Evolutionary conservation across 2,797 vertebrate species (phyloP).

Genomic region (Malurus leucopterus): DNA sequence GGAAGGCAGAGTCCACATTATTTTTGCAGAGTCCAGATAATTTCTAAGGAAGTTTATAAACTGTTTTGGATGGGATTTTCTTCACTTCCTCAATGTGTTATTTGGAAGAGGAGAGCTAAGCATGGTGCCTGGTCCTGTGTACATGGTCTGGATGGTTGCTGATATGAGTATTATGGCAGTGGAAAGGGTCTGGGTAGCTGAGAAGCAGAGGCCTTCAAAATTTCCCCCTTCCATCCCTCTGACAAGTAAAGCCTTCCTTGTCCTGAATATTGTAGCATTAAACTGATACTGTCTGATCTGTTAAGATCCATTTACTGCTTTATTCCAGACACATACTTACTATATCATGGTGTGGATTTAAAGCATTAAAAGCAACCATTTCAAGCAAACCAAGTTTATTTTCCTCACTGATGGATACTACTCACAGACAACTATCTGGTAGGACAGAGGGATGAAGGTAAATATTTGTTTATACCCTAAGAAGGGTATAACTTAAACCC

Average conservation of each 20-base stretch:
- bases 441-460: not conserved
- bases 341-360: not conserved
- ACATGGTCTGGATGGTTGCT: rapidly evolving
- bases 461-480: not conserved
- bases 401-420: not conserved
- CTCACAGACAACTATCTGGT: not conserved
- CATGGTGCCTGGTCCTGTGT: not conserved
- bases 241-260: not conserved
- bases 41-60: not conserved
- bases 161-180: not conserved
- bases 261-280: not conserved
- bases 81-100: not conserved
- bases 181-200: not conserved
- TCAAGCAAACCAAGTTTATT: not conserved
- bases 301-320: not conserved
- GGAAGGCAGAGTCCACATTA: not conserved
- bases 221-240: not conserved
- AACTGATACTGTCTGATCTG: not conserved
- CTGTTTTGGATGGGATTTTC: not conserved
- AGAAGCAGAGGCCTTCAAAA: not conserved
- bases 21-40: not conserved
- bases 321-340: not conserved
- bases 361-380: not conserved
- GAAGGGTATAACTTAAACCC: not conserved
- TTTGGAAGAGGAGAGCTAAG: not conserved